Conservation (phyloP, 2,797 vertebrate genomes). For the Thripadectes ignobilis region DNA sequence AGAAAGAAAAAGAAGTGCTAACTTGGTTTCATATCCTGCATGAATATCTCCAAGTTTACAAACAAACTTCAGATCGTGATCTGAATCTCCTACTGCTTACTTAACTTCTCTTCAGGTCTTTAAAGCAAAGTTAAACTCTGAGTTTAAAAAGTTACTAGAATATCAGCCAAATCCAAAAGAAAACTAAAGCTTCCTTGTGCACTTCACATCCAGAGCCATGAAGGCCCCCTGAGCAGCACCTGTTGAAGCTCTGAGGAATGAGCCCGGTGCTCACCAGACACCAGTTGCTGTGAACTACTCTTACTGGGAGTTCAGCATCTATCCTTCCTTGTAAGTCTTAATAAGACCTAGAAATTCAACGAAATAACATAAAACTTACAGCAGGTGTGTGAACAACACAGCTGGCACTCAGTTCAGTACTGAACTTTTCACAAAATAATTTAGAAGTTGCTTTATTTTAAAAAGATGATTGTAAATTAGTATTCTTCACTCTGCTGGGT, state of each 20-base stretch:
- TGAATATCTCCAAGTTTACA: background rate
- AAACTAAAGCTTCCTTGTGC: background rate
- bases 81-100: background rate
- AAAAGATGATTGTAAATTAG: background rate
- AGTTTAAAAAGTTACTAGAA: background rate
- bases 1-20: background rate
- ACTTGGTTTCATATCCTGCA: background rate
- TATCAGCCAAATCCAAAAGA: background rate
- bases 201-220: background rate
- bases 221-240: background rate
- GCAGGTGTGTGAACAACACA: background rate
- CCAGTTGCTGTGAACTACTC: background rate
- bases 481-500: background rate
- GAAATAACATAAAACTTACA: background rate
- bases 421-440: background rate
- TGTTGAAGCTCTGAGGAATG: background rate
- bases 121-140: background rate
- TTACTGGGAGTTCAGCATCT: background rate
- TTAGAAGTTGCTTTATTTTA: background rate
- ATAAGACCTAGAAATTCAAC: background rate
- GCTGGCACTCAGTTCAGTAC: background rate
- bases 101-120: background rate
- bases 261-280: background rate
- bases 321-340: background rate
- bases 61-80: background rate